Conservation (phyloP, 2,888 invertebrate genomes). For the Calliphora vomitoria region DNA sequence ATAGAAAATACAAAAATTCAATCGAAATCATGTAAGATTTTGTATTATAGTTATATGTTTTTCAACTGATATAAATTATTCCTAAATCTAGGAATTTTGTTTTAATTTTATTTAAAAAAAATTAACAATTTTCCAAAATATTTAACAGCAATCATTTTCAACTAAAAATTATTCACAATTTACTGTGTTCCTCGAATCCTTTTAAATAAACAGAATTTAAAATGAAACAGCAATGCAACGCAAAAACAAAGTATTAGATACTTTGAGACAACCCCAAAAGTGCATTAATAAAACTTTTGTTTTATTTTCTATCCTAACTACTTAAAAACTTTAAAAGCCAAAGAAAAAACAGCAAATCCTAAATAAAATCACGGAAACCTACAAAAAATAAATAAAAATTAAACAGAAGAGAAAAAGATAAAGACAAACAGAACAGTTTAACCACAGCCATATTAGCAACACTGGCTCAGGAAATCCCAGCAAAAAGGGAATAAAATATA, state of each 20-base stretch:
- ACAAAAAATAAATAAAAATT: conserved; percentile 1
- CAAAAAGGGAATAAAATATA: neutral
- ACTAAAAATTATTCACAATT: neutral
- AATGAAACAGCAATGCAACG: conserved; percentile 10
- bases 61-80: too few relatives aligned
- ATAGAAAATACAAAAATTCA: too few relatives aligned
- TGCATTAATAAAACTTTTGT: conserved; percentile 64
- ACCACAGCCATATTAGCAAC: conserved; percentile 6
- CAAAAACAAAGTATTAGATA: conserved; percentile 15
- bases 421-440: neutral
- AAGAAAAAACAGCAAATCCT: conserved; percentile 1
- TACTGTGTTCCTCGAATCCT: neutral
- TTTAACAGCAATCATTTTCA: neutral
- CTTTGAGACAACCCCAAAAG: conserved; percentile 54
- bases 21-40: too few relatives aligned
- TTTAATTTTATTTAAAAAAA: too few relatives aligned
- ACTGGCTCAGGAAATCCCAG: conserved; percentile 9
- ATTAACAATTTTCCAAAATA: too few relatives aligned
- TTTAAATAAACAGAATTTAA: conserved; percentile 20
- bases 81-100: too few relatives aligned
- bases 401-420: neutral
- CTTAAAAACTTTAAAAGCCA: conserved; percentile 56
- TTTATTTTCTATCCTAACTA: conserved; percentile 38
- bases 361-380: neutral
- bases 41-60: too few relatives aligned